Evolutionary conservation across 2,797 vertebrate genomes (phyloP), one percentile per base, ranked within the genome.

Genomic region (Euthynnus affinis): DNA sequence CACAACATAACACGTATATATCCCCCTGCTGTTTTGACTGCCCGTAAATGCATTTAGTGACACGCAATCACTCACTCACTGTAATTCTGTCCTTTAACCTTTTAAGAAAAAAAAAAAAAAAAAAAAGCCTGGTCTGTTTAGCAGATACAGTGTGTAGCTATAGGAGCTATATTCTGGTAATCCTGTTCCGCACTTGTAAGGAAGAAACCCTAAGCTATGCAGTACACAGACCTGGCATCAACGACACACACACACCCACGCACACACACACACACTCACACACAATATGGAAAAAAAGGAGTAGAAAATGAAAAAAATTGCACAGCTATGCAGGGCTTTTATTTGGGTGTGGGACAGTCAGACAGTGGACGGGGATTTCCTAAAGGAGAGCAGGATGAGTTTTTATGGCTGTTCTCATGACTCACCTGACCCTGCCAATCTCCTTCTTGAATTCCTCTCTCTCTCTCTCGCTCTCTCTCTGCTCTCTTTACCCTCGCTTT

Each of bases 371-470:
- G 53, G 83, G 82, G 79, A 84, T 85, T 89, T 91, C 88, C 85
- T 72, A 57, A 82, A 79, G 64, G 32, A 86, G 78, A 86, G 59
- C 89, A 82, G 87, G 85, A 88, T 85, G 82, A 58, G 46, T 75
- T 89, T 88, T 83, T 80, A 76, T 73, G 61, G 51, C 69, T 64
- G 62, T 90, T 90, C 83, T 87, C 87, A 83, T 88, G 84, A 85
- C 87, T 84, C 78, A 89, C 80, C 81, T 90, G 85, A 92, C 88
- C 84, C 56, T 52, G 48, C 23, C 64, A 74, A 34, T 80, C 65
- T 77, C 74, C 81, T 82, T 58, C 62, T 66, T 25, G 37, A 67
- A 74, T 64, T 56, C 71, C 29, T n/a, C 37, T 25, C 46, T 14
- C 15, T 49, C 58, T 18, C 9, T 66, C 58, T 27, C 18, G 8